Conservation (phyloP, 2,888 invertebrate genomes). For the Pollenia angustigena region DNA sequence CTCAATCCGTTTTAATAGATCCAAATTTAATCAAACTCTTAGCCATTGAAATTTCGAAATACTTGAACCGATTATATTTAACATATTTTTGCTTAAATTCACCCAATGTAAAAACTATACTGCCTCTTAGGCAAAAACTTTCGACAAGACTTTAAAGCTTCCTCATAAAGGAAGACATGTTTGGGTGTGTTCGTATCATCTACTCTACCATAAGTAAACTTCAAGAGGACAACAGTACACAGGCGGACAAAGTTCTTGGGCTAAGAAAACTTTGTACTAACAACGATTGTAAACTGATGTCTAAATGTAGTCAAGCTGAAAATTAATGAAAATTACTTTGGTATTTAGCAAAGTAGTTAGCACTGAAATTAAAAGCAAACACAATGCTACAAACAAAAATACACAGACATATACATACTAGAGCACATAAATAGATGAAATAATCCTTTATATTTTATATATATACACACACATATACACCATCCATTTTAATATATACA, state of each 20-base stretch:
- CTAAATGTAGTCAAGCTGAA: slow-evolving; percentile 60
- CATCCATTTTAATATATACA: not conserved
- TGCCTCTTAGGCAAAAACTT: not conserved
- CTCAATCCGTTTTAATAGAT: not conserved
- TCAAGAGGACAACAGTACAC: slow-evolving; percentile 21
- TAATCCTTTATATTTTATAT: not conserved
- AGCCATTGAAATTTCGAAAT: too few species aligned
- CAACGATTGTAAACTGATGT: slow-evolving; percentile 28
- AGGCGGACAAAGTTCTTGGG: slow-evolving; percentile 46
- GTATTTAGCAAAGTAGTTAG: slow-evolving; percentile 74
- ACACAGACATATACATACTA: not conserved
- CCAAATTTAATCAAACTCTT: not conserved
- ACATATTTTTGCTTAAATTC: too few species aligned
- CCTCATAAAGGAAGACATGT: slow-evolving; percentile 11
- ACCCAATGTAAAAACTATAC: not conserved
- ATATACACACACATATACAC: slow-evolving; percentile 2
- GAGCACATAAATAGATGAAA: not conserved
- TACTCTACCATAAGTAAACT: not conserved
- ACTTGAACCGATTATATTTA: too few species aligned
- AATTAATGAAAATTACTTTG: slow-evolving; percentile 73
- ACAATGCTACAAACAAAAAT: not conserved
- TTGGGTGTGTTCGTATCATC: not conserved
- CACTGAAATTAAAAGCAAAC: slow-evolving; percentile 68
- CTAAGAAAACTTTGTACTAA: slow-evolving; percentile 34
- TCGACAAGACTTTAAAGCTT: not conserved